Conservation (phyloP, 2,888 invertebrate species). For the Drosophila mettleri region DNA sequence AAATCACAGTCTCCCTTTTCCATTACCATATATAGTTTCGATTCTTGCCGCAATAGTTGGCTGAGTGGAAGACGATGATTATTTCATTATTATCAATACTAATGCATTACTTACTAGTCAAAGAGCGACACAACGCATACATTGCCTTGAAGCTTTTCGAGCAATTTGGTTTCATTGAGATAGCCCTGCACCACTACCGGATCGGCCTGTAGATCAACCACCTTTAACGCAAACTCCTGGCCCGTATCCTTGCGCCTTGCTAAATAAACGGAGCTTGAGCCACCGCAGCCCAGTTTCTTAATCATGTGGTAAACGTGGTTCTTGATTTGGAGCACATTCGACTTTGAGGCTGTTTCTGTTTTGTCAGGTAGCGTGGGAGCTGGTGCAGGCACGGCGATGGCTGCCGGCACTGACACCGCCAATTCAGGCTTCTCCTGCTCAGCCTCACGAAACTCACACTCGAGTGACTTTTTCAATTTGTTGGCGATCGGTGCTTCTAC, state of each 20-base stretch:
- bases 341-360: constrained; percentile 22
- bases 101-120: constrained; percentile 90
- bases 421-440: constrained; percentile 27
- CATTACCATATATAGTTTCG: constrained; percentile 93
- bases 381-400: not conserved
- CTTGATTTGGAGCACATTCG: constrained; percentile 88
- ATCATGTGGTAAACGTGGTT: constrained; percentile 90
- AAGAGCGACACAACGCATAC: constrained; percentile 93
- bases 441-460: constrained; percentile 61
- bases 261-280: constrained; percentile 92
- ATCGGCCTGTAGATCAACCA: constrained; percentile 92
- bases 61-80: constrained; percentile 85
- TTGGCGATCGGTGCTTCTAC: constrained; percentile 16
- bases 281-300: constrained; percentile 93
- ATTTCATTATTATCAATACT: not conserved
- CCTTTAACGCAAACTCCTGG: constrained; percentile 84
- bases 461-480: constrained; percentile 75
- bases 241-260: constrained; percentile 76
- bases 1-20: constrained; percentile 97
- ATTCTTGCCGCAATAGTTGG: constrained; percentile 88
- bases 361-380: constrained; percentile 12
- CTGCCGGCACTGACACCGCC: not conserved
- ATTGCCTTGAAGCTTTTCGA: constrained; percentile 92
- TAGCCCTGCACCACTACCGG: constrained; percentile 91
- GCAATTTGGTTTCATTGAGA: constrained; percentile 94